phyloP scores from a whole-genome alignment of 2,113 vertebrate species.

The Lichenostomus cassidix region DNA sequence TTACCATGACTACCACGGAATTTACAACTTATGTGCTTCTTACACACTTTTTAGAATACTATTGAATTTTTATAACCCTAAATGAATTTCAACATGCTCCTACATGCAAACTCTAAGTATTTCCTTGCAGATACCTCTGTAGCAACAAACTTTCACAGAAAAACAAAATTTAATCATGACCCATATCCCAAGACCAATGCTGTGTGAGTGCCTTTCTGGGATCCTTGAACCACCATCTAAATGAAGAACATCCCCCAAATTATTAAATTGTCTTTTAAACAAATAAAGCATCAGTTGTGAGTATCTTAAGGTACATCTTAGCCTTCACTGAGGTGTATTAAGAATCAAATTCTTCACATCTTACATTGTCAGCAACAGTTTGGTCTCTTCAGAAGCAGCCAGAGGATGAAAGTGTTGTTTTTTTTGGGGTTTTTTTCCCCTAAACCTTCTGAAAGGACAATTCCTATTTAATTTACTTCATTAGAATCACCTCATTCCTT shows the following conservation, averaged over 20 bases:
- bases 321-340: background rate
- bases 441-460: background rate
- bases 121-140: background rate
- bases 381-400: background rate
- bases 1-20: background rate
- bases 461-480: background rate
- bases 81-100: background rate
- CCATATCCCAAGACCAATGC: background rate
- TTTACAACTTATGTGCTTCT: background rate
- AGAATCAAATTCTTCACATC: background rate
- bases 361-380: background rate
- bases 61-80: background rate
- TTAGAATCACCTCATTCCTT: background rate
- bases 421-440: background rate
- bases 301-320: background rate
- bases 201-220: background rate
- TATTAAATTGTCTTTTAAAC: background rate
- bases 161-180: background rate
- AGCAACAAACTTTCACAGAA: background rate
- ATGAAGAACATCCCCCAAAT: background rate
- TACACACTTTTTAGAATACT: background rate
- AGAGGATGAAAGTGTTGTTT: fast-evolving
- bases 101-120: background rate
- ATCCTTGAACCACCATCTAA: background rate
- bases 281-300: background rate